Evolutionary conservation across 92 coral and sea anemone genomes (phyloP).

Genomic region (Montipora capitata): DNA sequence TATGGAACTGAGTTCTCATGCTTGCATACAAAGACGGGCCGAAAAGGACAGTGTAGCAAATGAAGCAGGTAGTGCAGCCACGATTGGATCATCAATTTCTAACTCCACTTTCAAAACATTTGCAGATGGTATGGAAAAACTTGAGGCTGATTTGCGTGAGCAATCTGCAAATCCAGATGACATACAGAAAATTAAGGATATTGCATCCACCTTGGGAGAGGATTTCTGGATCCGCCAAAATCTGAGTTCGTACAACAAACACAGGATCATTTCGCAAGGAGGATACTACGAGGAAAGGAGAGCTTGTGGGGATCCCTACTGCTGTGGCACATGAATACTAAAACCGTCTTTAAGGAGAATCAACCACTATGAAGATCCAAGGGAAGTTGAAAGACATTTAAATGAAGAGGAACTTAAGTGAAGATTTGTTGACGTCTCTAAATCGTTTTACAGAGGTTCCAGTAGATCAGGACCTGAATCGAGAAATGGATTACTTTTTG

Average conservation of each 20-base stretch:
- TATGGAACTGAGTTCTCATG: slow-evolving; percentile 45
- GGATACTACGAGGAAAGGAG: slow-evolving; percentile 64
- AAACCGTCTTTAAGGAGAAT: slow-evolving; percentile 45
- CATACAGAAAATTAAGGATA: not conserved
- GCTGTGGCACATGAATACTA: slow-evolving; percentile 49
- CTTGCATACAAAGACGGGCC: slow-evolving; percentile 66
- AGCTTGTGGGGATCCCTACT: slow-evolving; percentile 41
- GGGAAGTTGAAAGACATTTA: not conserved
- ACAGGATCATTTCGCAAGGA: slow-evolving; percentile 35
- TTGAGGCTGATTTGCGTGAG: slow-evolving; percentile 20
- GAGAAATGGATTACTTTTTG: slow-evolving; percentile 53
- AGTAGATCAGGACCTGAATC: slow-evolving; percentile 56
- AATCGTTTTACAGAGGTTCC: too few species aligned
- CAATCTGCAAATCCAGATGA: slow-evolving; percentile 10
- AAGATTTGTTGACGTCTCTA: slow-evolving; percentile 21
- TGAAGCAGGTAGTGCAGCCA: slow-evolving; percentile 68
- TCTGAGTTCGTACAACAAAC: slow-evolving; percentile 38
- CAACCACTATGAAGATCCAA: slow-evolving; percentile 21
- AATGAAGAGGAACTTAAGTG: slow-evolving; percentile 66
- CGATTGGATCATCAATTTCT: slow-evolving; percentile 52
- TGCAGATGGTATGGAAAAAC: slow-evolving; percentile 15
- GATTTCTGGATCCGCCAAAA: slow-evolving; percentile 61
- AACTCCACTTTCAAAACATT: slow-evolving; percentile 36
- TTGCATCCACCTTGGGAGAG: slow-evolving; percentile 44
- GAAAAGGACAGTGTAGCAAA: slow-evolving; percentile 61